phyloP scores from a whole-genome alignment of 2,888 invertebrate genomes.

The Xylophagus ater region DNA sequence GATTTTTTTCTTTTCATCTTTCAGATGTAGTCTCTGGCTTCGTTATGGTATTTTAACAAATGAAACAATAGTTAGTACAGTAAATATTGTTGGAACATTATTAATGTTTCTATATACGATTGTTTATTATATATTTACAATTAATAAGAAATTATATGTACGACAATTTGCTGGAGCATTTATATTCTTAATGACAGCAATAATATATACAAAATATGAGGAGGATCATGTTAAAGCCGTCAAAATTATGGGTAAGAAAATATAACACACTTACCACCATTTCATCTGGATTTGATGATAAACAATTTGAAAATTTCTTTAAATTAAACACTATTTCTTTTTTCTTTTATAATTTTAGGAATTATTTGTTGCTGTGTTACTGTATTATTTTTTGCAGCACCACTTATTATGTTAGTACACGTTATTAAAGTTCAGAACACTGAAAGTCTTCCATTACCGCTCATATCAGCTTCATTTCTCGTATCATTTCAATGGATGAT shows the following conservation, averaged over 20 bases:
- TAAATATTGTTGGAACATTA: slow-evolving; percentile 62
- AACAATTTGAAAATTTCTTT: background rate
- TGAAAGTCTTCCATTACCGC: slow-evolving; percentile 76
- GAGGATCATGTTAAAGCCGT: slow-evolving; percentile 44
- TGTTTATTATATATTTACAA: slow-evolving; percentile 60
- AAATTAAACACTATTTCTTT: too few relatives aligned
- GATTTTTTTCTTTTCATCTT: too few relatives aligned
- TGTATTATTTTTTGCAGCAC: slow-evolving; percentile 70
- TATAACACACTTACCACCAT: background rate
- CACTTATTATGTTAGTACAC: slow-evolving; percentile 65
- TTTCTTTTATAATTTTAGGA: slow-evolving; percentile 37
- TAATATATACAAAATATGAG: slow-evolving; percentile 49
- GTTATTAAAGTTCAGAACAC: slow-evolving; percentile 70
- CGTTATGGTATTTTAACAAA: slow-evolving; percentile 64
- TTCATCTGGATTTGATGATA: background rate
- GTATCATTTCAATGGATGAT: slow-evolving; percentile 74
- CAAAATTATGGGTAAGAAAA: slow-evolving; percentile 48
- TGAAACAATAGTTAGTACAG: slow-evolving; percentile 59
- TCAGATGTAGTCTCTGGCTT: slow-evolving; percentile 66
- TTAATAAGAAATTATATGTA: slow-evolving; percentile 54
- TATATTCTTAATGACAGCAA: slow-evolving; percentile 43
- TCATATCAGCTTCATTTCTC: slow-evolving; percentile 72
- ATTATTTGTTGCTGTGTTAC: slow-evolving; percentile 60
- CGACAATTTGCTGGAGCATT: slow-evolving; percentile 49
- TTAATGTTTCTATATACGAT: slow-evolving; percentile 59